These are phyloP conservation scores for Apeira syringaria DNA, from an alignment of 2,888 invertebrate genomes.

Conservation along the genomic window DNA sequence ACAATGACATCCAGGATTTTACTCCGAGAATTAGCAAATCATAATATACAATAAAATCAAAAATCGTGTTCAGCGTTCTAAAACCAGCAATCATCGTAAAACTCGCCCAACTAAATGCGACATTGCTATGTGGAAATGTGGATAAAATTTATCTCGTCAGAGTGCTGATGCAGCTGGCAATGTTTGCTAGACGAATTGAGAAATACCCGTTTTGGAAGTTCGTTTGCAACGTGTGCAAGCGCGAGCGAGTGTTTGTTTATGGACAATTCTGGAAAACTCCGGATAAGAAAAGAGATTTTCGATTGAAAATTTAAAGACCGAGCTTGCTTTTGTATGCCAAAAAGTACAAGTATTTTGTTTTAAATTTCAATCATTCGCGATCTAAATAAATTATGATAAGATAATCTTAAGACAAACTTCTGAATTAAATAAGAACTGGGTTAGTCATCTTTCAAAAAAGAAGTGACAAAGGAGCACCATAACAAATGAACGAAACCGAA, in stretches of 20 bases:
- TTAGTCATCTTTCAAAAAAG: no score
- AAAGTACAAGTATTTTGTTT: no score
- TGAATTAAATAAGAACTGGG: no score
- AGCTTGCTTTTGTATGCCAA: neutral
- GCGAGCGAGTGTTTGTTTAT: constrained; percentile 17
- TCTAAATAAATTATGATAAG: no score
- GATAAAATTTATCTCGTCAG: constrained; percentile 10
- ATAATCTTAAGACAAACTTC: no score
- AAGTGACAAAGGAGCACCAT: no score
- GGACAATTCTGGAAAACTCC: constrained; percentile 12
- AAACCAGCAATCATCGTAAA: constrained; percentile 2
- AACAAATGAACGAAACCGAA: no score
- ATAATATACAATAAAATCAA: neutral
- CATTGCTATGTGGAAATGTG: constrained; percentile 2
- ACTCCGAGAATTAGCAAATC: neutral
- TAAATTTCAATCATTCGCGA: no score
- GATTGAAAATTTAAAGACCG: constrained; percentile 6
- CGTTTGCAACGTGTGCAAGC: constrained; percentile 6
- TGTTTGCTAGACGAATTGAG: constrained; percentile 17
- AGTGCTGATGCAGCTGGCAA: constrained; percentile 15
- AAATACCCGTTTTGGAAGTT: constrained; percentile 7
- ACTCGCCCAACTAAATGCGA: neutral
- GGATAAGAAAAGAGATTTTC: constrained; percentile 4
- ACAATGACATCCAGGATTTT: no score
- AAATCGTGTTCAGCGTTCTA: no score